Evolutionary conservation across 2,888 invertebrate genomes (phyloP).

Genomic region (Incurvaria masculella): DNA sequence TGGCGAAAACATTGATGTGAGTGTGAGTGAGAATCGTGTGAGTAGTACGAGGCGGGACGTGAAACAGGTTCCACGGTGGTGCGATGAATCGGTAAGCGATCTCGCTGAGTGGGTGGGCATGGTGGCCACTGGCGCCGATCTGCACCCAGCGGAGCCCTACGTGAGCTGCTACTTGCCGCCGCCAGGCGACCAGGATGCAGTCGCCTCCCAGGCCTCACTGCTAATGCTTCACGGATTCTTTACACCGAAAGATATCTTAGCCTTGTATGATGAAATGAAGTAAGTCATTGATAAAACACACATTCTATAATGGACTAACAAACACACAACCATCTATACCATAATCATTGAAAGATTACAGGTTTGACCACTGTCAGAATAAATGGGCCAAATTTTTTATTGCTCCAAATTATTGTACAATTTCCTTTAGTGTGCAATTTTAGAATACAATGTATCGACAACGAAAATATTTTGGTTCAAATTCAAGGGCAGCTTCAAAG

Average conservation of each 20-base stretch:
- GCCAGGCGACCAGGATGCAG: conserved; percentile 27
- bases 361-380: no score
- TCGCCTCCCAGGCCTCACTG: conserved; percentile 32
- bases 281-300: no score
- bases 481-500: no score
- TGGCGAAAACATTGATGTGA: conserved; percentile 27
- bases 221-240: conserved; percentile 34
- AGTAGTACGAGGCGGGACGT: conserved; percentile 24
- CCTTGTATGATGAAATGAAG: conserved; percentile 3
- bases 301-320: no score
- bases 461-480: no score
- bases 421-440: no score
- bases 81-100: conserved; percentile 31
- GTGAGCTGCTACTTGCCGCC: conserved; percentile 37
- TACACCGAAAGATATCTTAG: conserved; percentile 24
- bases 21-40: conserved; percentile 20
- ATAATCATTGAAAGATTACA: no score
- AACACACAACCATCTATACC: no score
- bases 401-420: no score
- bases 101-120: conserved; percentile 45
- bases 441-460: no score
- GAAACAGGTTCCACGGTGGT: conserved; percentile 30
- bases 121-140: conserved; percentile 28
- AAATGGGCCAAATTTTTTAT: no score
- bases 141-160: conserved; percentile 28